phyloP scores from a whole-genome alignment of 2,888 invertebrate species.

The Leptinotarsa juncta region DNA sequence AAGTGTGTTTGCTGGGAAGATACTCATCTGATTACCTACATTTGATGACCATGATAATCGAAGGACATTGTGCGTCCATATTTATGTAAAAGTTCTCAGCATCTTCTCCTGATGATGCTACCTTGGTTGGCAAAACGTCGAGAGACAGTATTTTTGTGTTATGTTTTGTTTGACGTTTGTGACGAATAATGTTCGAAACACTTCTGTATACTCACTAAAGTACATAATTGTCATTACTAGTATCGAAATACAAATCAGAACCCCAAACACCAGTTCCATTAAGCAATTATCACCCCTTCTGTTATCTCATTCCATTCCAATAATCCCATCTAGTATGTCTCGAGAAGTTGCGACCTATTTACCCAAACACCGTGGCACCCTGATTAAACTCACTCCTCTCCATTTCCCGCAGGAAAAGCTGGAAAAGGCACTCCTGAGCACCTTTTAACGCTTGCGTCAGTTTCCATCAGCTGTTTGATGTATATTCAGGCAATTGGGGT shows the following conservation, averaged over 20 bases:
- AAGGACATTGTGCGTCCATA: too few relatives aligned
- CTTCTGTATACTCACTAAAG: too few relatives aligned
- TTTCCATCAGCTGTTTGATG: slow-evolving; percentile 42
- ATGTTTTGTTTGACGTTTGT: too few relatives aligned
- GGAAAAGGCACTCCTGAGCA: slow-evolving; percentile 37
- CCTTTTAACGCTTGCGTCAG: slow-evolving; percentile 43
- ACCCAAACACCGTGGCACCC: slow-evolving; percentile 26
- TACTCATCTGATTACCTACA: too few relatives aligned
- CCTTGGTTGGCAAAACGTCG: too few relatives aligned
- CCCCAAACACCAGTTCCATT: background rate
- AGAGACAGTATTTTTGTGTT: too few relatives aligned
- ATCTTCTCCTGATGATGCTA: too few relatives aligned
- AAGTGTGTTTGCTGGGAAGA: too few relatives aligned
- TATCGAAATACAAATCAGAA: background rate
- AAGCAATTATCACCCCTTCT: background rate
- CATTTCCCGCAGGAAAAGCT: slow-evolving; percentile 38
- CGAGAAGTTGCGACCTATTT: slow-evolving; percentile 33
- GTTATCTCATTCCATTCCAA: slow-evolving; percentile 6
- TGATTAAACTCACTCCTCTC: slow-evolving; percentile 32
- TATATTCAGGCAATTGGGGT: slow-evolving; percentile 36
- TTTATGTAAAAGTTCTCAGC: too few relatives aligned
- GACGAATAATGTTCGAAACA: too few relatives aligned
- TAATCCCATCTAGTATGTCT: background rate
- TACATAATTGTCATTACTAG: too few relatives aligned
- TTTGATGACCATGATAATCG: too few relatives aligned